Base-by-base conservation (phyloP, 2,797 vertebrate species). In the Crenichthys baileyi region DNA sequence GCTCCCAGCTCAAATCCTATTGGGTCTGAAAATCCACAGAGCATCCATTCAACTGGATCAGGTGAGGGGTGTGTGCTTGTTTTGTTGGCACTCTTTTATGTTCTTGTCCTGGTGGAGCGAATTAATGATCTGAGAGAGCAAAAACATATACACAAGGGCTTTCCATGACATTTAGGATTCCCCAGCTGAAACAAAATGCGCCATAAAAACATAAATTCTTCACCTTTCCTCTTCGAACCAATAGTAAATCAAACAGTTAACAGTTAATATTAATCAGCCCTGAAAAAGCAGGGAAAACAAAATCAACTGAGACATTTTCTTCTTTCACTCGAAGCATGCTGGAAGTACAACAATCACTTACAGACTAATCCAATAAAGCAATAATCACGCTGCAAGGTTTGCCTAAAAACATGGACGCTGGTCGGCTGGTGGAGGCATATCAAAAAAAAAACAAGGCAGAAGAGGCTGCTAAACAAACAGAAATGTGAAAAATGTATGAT, bases 301-400 rank as follows among this genome's bases (percentile, higher is more conserved):
- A 87, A 72, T 60, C 58, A 75, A 78, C 60, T 22, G 2, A 77
- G 61, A 77, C 60, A 12, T 65, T 82, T 77, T 51, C 48, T 68
- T 41, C 77, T 58, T 76, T 82, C 85, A 81, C 83, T 83, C 77
- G 9, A 60, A 84, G 85, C 83, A 29, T 85, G 78, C 83, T 91
- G 90, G 85, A 92, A 77, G 76, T 75, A 84, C 80, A 89, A 87
- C 86, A 92, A 77, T 92, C 88, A 73, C 72, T 86, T 80, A 53
- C n/a, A 68, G 41, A 6, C 58, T 79, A 83, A 92, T 91, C 86
- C n/a, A 5, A 72, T 53, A 76, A 78, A 81, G 83, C 61, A 0
- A 20, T 80, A 77, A 90, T 85, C 81, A 73, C 71, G 65, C 77
- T 29, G 29, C n/a, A 0, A 79, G 78, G 74, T 26, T 75, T 0